Evolutionary conservation across 2,113 vertebrate species (phyloP).

Genomic region (Vulpes ferrilata): DNA sequence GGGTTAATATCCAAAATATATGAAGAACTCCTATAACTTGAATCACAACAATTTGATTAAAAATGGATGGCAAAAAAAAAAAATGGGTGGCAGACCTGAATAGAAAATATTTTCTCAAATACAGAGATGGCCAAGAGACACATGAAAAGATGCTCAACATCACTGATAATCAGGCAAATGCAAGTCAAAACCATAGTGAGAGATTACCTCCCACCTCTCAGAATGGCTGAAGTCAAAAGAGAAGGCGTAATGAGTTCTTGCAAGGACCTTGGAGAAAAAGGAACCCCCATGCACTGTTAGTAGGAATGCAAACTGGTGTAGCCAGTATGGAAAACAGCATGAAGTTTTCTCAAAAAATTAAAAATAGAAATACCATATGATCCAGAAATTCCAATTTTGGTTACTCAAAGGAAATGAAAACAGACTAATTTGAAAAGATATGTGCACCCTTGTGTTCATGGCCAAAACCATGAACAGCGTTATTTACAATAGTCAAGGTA

Average conservation of each 20-base stretch:
- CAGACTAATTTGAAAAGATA: not conserved
- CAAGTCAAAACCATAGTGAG: not conserved
- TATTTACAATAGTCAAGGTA: not conserved
- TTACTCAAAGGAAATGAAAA: not conserved
- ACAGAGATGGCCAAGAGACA: not conserved
- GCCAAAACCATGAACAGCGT: not conserved
- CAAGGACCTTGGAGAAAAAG: not conserved
- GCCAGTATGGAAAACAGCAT: not conserved
- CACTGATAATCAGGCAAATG: not conserved
- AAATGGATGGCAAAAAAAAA: not conserved
- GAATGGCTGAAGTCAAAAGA: not conserved
- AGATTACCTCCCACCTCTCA: not conserved
- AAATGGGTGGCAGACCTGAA: not conserved
- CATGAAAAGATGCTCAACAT: not conserved
- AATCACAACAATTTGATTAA: not conserved
- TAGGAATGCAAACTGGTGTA: not conserved
- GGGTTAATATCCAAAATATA: not conserved
- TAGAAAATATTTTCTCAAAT: not conserved
- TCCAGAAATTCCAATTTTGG: not conserved
- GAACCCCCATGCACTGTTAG: not conserved
- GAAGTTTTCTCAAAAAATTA: not conserved
- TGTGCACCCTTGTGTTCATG: not conserved
- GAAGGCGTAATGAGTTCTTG: not conserved
- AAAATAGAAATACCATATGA: not conserved
- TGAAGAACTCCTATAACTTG: not conserved